Percentiles rank a stretch among this genome's conserved stretches.
phyloP scores from a whole-genome alignment of 2,888 invertebrate species.

The Heliothis peltigera region DNA sequence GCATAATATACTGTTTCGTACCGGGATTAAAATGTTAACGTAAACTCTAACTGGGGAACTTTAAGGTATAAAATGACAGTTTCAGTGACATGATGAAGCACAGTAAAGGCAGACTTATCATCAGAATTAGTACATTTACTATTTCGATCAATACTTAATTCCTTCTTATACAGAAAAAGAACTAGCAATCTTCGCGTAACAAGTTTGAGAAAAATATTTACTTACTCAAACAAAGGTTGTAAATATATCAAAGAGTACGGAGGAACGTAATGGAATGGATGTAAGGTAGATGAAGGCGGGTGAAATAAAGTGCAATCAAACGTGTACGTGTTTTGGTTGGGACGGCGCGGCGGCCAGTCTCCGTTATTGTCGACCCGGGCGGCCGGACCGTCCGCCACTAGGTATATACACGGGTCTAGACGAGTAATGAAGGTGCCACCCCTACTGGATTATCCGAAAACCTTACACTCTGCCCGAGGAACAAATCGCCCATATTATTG shows the following conservation, averaged over 20 bases:
- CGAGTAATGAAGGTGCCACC: conserved; percentile 29
- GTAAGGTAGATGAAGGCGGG: background rate
- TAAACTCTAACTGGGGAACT: conserved; percentile 13
- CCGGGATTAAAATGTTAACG: conserved; percentile 41
- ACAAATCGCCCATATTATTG: conserved; percentile 31
- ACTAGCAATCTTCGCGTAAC: background rate
- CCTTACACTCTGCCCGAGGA: conserved; percentile 14
- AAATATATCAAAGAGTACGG: conserved; percentile 21
- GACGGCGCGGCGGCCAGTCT: conserved; percentile 14
- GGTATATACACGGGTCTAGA: background rate
- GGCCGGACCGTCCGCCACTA: background rate
- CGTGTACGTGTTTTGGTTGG: conserved; percentile 62
- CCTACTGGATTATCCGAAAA: conserved; percentile 26
- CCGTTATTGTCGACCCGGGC: background rate
- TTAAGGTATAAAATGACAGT: conserved; percentile 16
- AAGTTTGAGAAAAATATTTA: conserved; percentile 12
- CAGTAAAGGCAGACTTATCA: background rate
- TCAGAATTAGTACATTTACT: background rate
- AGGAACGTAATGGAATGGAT: conserved; percentile 14
- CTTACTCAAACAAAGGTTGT: conserved; percentile 18
- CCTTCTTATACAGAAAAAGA: background rate
- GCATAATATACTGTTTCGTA: conserved; percentile 54
- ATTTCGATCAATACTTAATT: background rate
- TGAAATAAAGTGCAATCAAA: conserved; percentile 61
- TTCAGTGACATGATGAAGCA: conserved; percentile 1